A percentile compares a stretch with the other conserved stretches of the same genome.
phyloP scores from a whole-genome alignment of 2,797 vertebrate genomes.

The Xiphorhynchus erythropygius region DNA sequence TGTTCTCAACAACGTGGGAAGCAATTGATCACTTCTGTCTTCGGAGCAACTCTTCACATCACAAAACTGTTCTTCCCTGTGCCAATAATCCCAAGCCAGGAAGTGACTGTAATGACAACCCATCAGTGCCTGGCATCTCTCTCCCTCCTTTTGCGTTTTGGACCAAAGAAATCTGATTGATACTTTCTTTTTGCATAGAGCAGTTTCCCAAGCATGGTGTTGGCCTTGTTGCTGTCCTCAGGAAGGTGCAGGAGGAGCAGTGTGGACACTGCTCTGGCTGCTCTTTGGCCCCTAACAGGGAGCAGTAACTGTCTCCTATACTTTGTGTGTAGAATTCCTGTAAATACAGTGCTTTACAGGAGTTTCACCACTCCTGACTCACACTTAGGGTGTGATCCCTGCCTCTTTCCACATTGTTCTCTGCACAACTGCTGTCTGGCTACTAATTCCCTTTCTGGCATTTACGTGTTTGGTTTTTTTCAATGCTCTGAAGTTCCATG shows the following conservation, averaged over 20 bases:
- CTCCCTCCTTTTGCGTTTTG: background rate
- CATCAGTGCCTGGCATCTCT: background rate
- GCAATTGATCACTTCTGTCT: background rate
- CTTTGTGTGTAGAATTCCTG: background rate
- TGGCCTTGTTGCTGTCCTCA: background rate
- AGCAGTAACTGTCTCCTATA: background rate
- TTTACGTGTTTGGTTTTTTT: background rate
- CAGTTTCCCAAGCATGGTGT: background rate
- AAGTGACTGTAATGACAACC: accelerated
- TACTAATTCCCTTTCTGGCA: background rate
- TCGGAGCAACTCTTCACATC: background rate
- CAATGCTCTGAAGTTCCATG: background rate
- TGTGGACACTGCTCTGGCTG: background rate
- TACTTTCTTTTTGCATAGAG: background rate
- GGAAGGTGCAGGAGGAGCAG: background rate
- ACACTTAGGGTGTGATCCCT: accelerated
- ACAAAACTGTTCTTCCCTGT: background rate
- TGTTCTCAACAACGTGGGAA: background rate
- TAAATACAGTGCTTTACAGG: background rate
- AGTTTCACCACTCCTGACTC: background rate
- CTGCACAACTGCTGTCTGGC: background rate
- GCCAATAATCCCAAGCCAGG: background rate
- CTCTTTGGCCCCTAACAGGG: background rate
- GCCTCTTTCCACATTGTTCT: background rate
- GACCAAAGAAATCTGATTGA: background rate